Percentiles rank a stretch among this genome's conserved stretches.
These are phyloP conservation scores for Amblyjoppa proteus DNA, from an alignment of 2,888 invertebrate genomes.

Conservation along the genomic window DNA sequence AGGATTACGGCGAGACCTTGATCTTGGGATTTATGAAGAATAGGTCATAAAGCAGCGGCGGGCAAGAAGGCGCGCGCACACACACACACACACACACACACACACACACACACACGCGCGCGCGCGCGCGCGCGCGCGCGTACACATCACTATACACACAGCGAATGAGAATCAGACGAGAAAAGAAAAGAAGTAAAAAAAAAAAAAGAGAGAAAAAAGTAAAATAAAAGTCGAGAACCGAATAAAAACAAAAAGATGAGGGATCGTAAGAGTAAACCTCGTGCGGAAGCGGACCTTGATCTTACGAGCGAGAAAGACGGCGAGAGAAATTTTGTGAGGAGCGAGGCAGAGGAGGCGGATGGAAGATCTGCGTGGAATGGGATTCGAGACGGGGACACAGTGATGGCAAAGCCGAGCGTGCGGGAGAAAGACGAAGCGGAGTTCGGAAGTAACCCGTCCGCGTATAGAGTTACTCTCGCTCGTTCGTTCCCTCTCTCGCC, in stretches of 20 bases:
- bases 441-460: conserved; percentile 72
- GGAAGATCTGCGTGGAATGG: conserved; percentile 40
- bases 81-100: too few relatives aligned
- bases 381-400: conserved; percentile 7
- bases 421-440: conserved; percentile 68
- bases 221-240: conserved; percentile 16
- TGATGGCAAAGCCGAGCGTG: conserved; percentile 40
- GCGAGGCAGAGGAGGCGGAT: conserved; percentile 34
- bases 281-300: conserved; percentile 66
- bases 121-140: too few relatives aligned
- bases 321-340: conserved; percentile 31
- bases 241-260: conserved; percentile 53
- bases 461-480: conserved; percentile 71
- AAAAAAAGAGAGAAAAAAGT: conserved; percentile 41
- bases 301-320: conserved; percentile 46
- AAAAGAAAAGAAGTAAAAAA: conserved; percentile 33
- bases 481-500: conserved; percentile 53
- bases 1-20: conserved; percentile 40
- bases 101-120: too few relatives aligned
- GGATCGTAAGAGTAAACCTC: conserved; percentile 60
- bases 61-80: conserved; percentile 8
- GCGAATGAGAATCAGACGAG: conserved; percentile 21
- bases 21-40: conserved; percentile 46
- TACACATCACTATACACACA: not conserved
- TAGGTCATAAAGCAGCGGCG: conserved; percentile 32